phyloP scores from a whole-genome alignment of 2,888 invertebrate genomes.

The Psylliodes chrysocephalus region DNA sequence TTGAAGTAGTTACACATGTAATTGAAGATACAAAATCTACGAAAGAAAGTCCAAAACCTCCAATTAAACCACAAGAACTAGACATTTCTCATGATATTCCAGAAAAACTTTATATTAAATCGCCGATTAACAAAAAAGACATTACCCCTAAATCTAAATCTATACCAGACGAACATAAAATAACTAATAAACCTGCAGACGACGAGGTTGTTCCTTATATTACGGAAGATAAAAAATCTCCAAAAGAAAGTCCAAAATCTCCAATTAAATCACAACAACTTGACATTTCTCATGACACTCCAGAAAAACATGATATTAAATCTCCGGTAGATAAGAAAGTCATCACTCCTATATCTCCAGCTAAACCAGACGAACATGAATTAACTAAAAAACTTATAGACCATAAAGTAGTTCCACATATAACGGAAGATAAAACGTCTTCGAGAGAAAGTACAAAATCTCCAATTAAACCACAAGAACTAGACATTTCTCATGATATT shows the following conservation, averaged over 20 bases:
- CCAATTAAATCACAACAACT: background rate
- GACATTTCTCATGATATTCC: too few relatives aligned
- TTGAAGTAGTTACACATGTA: too few relatives aligned
- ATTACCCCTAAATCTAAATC: too few relatives aligned
- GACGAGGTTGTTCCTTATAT: too few relatives aligned
- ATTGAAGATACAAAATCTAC: background rate
- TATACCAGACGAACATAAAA: too few relatives aligned
- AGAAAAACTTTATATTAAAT: background rate
- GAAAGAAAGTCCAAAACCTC: too few relatives aligned
- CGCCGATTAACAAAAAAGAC: background rate
- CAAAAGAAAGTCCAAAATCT: background rate
- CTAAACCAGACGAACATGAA: background rate
- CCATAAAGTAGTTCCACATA: background rate
- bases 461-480: too few relatives aligned
- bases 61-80: background rate
- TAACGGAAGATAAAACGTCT: background rate
- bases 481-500: background rate
- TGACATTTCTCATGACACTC: background rate
- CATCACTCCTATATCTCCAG: background rate
- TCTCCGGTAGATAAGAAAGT: constrained; percentile 15
- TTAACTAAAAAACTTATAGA: background rate
- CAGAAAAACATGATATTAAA: constrained; percentile 2
- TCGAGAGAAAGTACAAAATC: background rate
- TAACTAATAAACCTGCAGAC: too few relatives aligned
- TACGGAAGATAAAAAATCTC: background rate